These are phyloP conservation scores for Linnaemya vulpina DNA, from an alignment of 2,888 invertebrate species.

Conservation along the genomic window DNA sequence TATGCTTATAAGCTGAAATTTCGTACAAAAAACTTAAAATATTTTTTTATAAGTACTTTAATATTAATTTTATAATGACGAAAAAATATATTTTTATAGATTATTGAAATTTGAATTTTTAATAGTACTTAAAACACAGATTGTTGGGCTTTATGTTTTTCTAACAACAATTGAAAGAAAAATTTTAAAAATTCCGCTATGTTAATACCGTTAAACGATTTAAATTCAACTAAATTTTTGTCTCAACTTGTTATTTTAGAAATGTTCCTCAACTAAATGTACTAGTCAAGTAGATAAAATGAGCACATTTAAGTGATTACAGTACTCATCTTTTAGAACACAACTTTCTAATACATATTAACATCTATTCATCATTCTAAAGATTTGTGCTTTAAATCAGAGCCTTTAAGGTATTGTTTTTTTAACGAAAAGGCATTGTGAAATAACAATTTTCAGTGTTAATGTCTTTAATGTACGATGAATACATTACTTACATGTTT, in stretches of 20 bases:
- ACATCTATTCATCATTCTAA: constrained; percentile 63
- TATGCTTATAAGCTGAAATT: no score
- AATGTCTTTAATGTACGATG: neutral
- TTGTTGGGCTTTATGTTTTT: constrained; percentile 7
- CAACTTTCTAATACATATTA: constrained; percentile 58
- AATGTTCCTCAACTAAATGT: constrained; percentile 47
- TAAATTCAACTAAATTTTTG: constrained; percentile 64
- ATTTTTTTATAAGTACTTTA: no score
- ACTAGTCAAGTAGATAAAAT: constrained; percentile 37
- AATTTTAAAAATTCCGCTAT: constrained; percentile 50
- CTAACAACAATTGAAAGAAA: neutral
- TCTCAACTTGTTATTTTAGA: constrained; percentile 60
- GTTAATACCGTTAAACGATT: constrained; percentile 63
- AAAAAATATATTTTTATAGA: constrained; percentile 22
- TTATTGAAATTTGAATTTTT: constrained; percentile 48
- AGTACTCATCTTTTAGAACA: constrained; percentile 55
- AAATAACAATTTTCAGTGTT: neutral
- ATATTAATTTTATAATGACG: constrained; percentile 6
- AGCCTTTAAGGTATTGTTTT: constrained; percentile 31
- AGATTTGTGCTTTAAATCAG: constrained; percentile 43
- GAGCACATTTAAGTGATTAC: constrained; percentile 50
- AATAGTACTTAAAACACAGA: constrained; percentile 13
- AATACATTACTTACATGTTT: constrained; percentile 6
- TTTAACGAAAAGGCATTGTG: neutral
- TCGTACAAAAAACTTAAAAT: no score